A percentile compares a stretch with the other conserved stretches of the same genome.
These are phyloP conservation scores for Peromyscus attwateri DNA, from an alignment of 2,797 vertebrate species.

Conservation along the genomic window DNA sequence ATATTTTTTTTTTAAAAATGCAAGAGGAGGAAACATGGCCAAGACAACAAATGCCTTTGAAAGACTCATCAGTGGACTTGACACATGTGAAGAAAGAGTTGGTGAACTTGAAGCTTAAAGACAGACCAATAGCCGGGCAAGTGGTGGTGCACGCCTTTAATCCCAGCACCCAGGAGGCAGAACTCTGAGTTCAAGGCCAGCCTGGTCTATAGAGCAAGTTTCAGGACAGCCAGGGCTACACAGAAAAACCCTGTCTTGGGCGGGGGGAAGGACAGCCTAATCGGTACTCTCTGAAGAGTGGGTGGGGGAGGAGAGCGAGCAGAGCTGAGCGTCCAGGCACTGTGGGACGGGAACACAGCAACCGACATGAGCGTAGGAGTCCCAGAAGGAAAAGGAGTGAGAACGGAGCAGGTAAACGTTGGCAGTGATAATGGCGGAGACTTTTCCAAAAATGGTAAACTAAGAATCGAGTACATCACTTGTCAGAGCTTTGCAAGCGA, in stretches of 20 bases:
- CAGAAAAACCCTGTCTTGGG: background rate
- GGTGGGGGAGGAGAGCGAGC: no score
- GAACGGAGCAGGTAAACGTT: background rate
- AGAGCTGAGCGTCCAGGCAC: background rate
- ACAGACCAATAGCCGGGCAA: background rate
- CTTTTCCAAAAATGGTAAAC: background rate
- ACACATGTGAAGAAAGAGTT: background rate
- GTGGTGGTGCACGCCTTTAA: background rate
- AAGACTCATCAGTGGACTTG: background rate
- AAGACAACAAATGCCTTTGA: background rate
- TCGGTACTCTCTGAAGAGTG: background rate
- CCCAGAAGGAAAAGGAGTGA: background rate
- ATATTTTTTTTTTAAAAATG: background rate
- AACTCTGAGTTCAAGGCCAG: background rate
- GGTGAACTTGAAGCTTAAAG: background rate
- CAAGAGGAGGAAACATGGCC: background rate
- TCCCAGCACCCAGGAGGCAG: background rate
- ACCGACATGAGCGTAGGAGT: background rate
- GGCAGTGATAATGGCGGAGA: constrained; percentile 9
- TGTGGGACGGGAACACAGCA: background rate
- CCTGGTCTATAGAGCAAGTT: background rate
- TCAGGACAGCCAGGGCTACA: background rate
- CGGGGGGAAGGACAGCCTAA: background rate
- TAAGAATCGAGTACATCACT: background rate
- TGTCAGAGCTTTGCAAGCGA: background rate